Evolutionary conservation across 2,113 vertebrate species (phyloP), one percentile per base, ranked within the genome.

Genomic region (Neogobius melanostomus): DNA sequence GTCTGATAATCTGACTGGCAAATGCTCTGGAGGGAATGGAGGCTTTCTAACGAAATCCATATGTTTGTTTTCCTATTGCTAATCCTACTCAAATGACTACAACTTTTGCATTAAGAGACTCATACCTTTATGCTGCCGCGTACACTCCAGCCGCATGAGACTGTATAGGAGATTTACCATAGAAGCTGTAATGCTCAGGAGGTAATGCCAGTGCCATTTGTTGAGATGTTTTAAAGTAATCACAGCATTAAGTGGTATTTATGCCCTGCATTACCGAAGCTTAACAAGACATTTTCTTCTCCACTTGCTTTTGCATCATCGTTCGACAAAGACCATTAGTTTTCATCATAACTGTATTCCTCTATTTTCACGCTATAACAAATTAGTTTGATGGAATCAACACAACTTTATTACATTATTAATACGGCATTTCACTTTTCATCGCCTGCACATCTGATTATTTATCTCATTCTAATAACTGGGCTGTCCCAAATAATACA

Each of bases 261-360:
- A 75, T 72, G 81, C 65, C 53, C 46, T 57, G 69, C 76, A 76
- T 85, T 67, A 76, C 84, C 64, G 28, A 71, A 63, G 71, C 72
- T 68, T 75, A 89, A 82, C 77, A 86, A 86, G 4, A 14, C 82
- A 83, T 86, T 84, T 89, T 88, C 72, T 86, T 81, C 74, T 73
- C 66, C 60, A 53, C 9, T 64, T 64, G 43, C 64, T 64, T 59
- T 64, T 21, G 68, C 76, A 83, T 64, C 66, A 72, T 71, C 68
- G 77, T 81, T 62, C 21, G 21, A 56, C 17, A 28, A 11, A 56
- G 53, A 10, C 12, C 28, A 42, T 42, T 65, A 63, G 53, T 10
- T 56, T 56, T 56, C 53, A 21, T 28, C 53, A 56, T 21, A 8
- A 54, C n/a, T 21, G 17, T 56, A 56, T 56, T 28, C 53, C 16